Base-by-base conservation (phyloP, 2,888 invertebrate genomes). In the Branchellion lobata region DNA sequence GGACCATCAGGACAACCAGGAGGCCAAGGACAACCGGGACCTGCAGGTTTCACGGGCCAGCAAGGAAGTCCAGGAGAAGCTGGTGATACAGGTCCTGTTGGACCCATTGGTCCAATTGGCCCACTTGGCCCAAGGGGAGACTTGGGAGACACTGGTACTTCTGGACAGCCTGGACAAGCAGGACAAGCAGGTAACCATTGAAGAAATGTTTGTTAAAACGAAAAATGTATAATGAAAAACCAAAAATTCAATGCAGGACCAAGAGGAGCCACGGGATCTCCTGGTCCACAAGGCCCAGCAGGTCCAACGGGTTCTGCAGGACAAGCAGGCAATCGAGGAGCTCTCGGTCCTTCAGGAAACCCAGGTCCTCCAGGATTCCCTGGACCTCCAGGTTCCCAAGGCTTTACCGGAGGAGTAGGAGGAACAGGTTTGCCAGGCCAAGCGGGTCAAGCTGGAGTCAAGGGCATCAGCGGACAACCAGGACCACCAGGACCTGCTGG, bases 401-500 rank as follows among this genome's bases (percentile, higher is more conserved):
- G 82, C 14, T 57, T 69, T 21, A 31, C 80, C 53, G 82, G 82
- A 61, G 21, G n/a, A 1, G 33, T 34, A 40, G 82, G 82, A 73
- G 72, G 36, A 11, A 24, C 57, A 53, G 82, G 82, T n/a, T 61
- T 33, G 29, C 29, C 81, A 31, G 82, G 82, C 27, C 80, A 40
- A 57, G n/a, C 75, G 29, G 82, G 82, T 31, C 53, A 31, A 36
- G 27, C 78, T 31, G 82, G 82, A 1, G 72, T 51, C n/a, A 27
- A 72, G 14, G 82, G 81, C n/a, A 0, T 40, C 21, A 94, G 87
- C 94, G 94, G 80, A 33, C 53, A 36, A 31, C 21, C 78, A 21
- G 81, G 81, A 31, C 8, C 2, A 34, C 74, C 61, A 1, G 81
- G 81, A 21, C 27, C 29, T 34, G 21, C 36, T 31, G 82, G 82